These are phyloP conservation scores for Tenodera sinensis DNA, from an alignment of 2,888 invertebrate genomes.

Conservation along the genomic window DNA sequence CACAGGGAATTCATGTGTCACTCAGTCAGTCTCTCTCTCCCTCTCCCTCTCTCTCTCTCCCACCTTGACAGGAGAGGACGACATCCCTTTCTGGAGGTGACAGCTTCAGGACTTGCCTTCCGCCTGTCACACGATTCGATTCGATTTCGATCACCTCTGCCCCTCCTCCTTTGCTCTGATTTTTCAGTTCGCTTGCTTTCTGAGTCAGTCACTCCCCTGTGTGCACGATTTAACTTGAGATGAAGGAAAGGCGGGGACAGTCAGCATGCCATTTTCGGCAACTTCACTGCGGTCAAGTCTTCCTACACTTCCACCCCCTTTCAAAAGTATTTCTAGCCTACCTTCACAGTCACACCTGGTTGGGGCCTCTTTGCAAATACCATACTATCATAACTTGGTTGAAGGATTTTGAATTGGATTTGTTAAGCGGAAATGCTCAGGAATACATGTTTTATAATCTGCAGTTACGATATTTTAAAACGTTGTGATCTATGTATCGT, in stretches of 20 bases:
- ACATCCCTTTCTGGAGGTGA: constrained; percentile 13
- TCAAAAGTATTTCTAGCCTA: background rate
- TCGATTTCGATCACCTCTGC: constrained; percentile 11
- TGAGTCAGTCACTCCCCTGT: constrained; percentile 3
- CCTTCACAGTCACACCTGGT: background rate
- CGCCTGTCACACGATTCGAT: background rate
- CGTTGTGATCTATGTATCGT: too few species aligned
- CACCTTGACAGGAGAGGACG: background rate
- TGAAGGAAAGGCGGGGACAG: constrained; percentile 2
- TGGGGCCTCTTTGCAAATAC: too few species aligned
- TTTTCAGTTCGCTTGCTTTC: constrained; percentile 16
- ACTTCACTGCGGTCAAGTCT: background rate
- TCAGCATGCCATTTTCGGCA: background rate
- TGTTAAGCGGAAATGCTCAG: too few species aligned
- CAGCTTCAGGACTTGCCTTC: background rate
- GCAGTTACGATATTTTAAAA: too few species aligned
- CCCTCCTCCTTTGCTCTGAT: constrained; percentile 1
- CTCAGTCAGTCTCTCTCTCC: background rate
- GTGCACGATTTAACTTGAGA: constrained; percentile 18
- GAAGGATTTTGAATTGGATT: too few species aligned
- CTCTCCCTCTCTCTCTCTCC: background rate
- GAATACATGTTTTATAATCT: too few species aligned
- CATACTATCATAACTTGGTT: too few species aligned
- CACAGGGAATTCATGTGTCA: background rate
- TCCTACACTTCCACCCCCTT: background rate